These are phyloP conservation scores for Pagrus major DNA, from an alignment of 2,113 vertebrate genomes.

Conservation along the genomic window DNA sequence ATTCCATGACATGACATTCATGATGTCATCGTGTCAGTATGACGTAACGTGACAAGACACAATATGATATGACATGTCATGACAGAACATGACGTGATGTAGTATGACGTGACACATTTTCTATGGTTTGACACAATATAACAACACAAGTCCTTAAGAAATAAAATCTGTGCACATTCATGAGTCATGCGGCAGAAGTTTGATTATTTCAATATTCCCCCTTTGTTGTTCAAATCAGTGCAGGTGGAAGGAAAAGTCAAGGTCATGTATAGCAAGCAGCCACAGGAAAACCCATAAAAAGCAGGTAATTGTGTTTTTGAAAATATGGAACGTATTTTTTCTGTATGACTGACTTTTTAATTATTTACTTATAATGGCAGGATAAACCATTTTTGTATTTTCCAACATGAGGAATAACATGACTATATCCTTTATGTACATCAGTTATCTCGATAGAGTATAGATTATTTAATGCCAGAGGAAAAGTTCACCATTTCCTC, in stretches of 20 bases:
- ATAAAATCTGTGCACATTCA: neutral
- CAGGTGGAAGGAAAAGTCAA: neutral
- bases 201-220: neutral
- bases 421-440: neutral
- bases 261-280: no score
- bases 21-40: no score
- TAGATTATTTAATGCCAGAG: neutral
- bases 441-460: neutral
- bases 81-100: neutral
- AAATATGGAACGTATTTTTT: no score
- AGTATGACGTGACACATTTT: neutral
- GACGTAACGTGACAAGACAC: no score
- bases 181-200: neutral
- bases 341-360: no score
- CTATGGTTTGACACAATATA: neutral
- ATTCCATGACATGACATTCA: neutral
- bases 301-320: no score
- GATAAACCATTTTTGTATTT: neutral
- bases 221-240: neutral
- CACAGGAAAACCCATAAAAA: no score
- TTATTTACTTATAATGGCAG: neutral
- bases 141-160: neutral
- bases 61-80: neutral
- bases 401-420: neutral
- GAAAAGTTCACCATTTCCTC: no score